phyloP scores from a whole-genome alignment of 1,140 invertebrate species.

The Branchinecta lynchi region DNA sequence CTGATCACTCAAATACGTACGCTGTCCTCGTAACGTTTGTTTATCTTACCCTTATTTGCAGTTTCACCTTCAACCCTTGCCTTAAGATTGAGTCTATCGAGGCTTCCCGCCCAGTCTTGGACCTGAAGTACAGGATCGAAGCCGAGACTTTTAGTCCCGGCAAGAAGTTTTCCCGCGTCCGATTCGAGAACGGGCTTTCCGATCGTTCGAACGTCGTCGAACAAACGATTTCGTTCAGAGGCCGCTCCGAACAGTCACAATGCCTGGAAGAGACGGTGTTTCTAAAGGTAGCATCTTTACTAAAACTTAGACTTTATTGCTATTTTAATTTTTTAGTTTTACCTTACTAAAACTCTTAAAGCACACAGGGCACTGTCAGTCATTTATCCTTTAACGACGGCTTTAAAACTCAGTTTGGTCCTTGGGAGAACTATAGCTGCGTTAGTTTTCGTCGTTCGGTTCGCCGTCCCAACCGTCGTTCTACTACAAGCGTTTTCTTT shows the following conservation, averaged over 20 bases:
- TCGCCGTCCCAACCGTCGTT: no score
- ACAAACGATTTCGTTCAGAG: slow-evolving; percentile 28
- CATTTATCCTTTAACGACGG: background rate
- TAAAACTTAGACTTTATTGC: slow-evolving; percentile 3
- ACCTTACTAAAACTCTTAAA: background rate
- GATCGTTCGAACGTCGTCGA: slow-evolving; percentile 33
- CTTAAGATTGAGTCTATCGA: slow-evolving; percentile 54
- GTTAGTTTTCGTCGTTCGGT: no score
- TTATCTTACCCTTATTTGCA: slow-evolving; percentile 28
- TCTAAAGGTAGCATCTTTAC: slow-evolving; percentile 41
- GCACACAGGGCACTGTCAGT: background rate
- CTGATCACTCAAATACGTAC: no score
- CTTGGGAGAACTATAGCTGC: no score
- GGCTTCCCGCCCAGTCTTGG: slow-evolving; percentile 33
- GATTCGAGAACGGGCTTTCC: slow-evolving; percentile 41
- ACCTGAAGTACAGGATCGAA: slow-evolving; percentile 57
- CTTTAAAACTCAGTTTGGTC: no score
- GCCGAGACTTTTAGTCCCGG: slow-evolving; percentile 57
- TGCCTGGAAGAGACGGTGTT: slow-evolving; percentile 60
- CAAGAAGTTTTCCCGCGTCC: slow-evolving; percentile 66
- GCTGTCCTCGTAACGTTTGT: no score
- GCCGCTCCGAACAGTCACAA: slow-evolving; percentile 32
- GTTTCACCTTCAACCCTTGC: slow-evolving; percentile 73
- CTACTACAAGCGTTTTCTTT: no score
- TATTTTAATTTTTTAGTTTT: background rate